phyloP scores from a whole-genome alignment of 2,113 vertebrate genomes.

The Neomonachus schauinslandi region DNA sequence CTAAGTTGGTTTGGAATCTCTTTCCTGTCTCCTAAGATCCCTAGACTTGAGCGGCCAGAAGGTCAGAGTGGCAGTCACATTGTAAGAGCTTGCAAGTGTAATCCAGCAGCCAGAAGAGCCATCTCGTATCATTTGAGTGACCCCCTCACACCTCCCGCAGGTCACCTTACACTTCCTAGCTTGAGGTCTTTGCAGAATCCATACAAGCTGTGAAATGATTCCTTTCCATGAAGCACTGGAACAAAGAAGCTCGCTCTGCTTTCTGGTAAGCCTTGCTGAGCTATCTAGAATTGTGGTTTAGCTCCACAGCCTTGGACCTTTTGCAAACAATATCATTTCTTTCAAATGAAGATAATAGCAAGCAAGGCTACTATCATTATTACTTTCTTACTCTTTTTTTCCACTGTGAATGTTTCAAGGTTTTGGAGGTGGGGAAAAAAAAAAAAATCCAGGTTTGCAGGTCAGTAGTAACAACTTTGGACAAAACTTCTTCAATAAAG shows the following conservation, averaged over 20 bases:
- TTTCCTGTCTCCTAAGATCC: conserved; percentile 73
- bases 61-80: conserved; percentile 80
- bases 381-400: background rate
- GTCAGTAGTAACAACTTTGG: conserved; percentile 67
- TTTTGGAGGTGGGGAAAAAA: conserved; percentile 45
- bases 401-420: conserved; percentile 38
- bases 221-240: conserved; percentile 78
- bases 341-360: conserved; percentile 66
- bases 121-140: conserved; percentile 81
- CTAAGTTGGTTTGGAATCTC: conserved; percentile 70
- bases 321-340: conserved; percentile 74
- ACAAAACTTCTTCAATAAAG: conserved; percentile 34
- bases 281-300: conserved; percentile 79
- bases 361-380: conserved; percentile 45
- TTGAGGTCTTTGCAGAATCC: conserved; percentile 76
- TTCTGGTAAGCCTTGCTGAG: conserved; percentile 80
- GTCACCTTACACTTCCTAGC: conserved; percentile 84
- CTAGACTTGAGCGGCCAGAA: conserved; percentile 77
- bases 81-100: conserved; percentile 77
- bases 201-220: conserved; percentile 73
- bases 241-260: conserved; percentile 83
- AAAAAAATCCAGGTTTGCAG: conserved; percentile 65
- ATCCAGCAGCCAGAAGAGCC: conserved; percentile 79
- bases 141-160: conserved; percentile 81
- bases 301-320: conserved; percentile 68